Evolutionary conservation across 2,888 invertebrate genomes (phyloP).

Genomic region (Cantharis flavilabris): DNA sequence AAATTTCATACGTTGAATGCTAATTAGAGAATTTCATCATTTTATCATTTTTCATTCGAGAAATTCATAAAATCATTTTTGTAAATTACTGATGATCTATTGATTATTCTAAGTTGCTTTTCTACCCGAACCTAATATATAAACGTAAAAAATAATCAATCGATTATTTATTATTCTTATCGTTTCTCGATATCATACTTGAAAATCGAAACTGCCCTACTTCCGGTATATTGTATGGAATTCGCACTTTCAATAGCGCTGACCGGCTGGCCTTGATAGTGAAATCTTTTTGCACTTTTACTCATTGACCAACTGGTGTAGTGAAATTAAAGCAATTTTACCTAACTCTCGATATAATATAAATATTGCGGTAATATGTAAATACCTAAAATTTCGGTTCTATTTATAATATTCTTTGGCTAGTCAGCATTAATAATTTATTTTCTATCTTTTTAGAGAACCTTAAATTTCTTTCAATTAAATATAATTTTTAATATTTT

Average conservation of each 20-base stretch:
- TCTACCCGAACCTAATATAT: neutral
- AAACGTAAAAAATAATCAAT: neutral
- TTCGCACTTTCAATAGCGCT: slow-evolving; percentile 12
- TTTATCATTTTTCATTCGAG: neutral
- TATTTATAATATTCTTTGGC: neutral
- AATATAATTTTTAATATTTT: too few relatives aligned
- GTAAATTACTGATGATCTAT: too few relatives aligned
- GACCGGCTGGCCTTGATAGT: slow-evolving; percentile 16
- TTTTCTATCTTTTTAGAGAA: too few relatives aligned
- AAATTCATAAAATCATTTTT: too few relatives aligned
- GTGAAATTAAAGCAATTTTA: neutral
- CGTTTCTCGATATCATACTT: neutral
- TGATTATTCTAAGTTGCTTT: neutral
- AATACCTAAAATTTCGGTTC: neutral
- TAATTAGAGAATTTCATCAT: too few relatives aligned
- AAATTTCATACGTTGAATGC: too few relatives aligned
- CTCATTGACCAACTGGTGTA: slow-evolving; percentile 3
- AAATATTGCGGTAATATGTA: neutral
- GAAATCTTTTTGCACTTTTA: slow-evolving; percentile 11
- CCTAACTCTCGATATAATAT: neutral
- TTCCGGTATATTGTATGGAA: slow-evolving; percentile 5
- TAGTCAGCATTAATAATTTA: too few relatives aligned
- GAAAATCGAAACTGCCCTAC: slow-evolving; percentile 13
- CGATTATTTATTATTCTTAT: neutral
- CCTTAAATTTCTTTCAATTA: too few relatives aligned